Base-by-base conservation (phyloP, 2,113 vertebrate genomes). In the Lycaon pictus region DNA sequence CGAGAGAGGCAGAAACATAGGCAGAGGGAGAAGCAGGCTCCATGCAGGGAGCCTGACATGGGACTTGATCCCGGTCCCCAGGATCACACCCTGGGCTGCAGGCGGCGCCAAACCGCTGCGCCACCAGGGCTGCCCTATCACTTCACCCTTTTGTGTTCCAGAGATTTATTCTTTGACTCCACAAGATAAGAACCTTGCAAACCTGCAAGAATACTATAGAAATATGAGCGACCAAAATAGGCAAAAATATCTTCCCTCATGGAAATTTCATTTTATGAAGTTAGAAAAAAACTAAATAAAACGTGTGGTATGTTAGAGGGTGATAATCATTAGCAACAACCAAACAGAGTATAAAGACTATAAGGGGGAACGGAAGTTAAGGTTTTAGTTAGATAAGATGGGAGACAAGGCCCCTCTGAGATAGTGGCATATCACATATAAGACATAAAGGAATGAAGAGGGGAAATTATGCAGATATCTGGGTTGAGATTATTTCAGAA, bases 261-360 rank as follows among this genome's bases (percentile, higher is more conserved):
- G 10, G 35, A 84, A 90, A 56, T 67, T 84, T 35, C 1, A 27
- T 84, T 25, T 53, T 76, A 76, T 3, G 53, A 90, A 48, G 11
- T 90, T 84, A 63, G 79, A 82, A n/a, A 89, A n/a, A 83, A 65
- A 74, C 48, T 85, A 91, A 55, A 69, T 79, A 81, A 58, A 91
- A 35, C 71, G 37, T 10, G 32, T 74, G 74, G 16, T 65, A 55
- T 56, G 48, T 71, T 90, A 63, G 25, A 71, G 4, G 15, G 20
- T 55, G 20, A 72, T 79, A 85, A 53, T 62, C 72, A 63, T 19
- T 87, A 88, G 37, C 43, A 80, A 84, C 27, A 86, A 62, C 16
- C 71, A 71, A 86, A 37, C 0, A 77, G 51, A 8, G 55, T 74
- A 74, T 63, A 65, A 93, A 8, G 25, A 53, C 9, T 25, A 1